Conservation (phyloP, 2,113 vertebrate genomes). For the Larimichthys polyactis region DNA sequence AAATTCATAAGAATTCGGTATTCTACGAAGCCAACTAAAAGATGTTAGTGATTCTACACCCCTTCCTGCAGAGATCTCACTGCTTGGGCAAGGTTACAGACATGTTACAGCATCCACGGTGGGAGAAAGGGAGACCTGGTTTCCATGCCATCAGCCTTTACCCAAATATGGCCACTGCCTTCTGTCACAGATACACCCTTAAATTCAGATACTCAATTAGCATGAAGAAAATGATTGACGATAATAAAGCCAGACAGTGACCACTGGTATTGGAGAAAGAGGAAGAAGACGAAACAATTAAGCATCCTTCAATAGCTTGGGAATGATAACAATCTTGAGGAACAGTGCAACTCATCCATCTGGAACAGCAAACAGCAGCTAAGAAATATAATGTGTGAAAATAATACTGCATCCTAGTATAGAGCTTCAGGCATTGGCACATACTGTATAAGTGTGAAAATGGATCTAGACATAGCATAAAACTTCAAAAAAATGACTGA, state of each 20-base stretch:
- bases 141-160: constrained; percentile 76
- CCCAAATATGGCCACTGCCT: constrained; percentile 56
- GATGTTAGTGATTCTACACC: constrained; percentile 33
- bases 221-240: constrained; percentile 74
- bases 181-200: constrained; percentile 83
- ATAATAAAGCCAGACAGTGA: constrained; percentile 75
- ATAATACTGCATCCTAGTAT: background rate
- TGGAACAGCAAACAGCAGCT: constrained; percentile 14
- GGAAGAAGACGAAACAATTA: background rate
- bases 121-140: constrained; percentile 63
- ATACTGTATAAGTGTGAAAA: constrained; percentile 11
- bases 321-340: constrained; percentile 15
- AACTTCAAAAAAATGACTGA: constrained; percentile 15
- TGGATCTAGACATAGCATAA: constrained; percentile 16
- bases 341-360: constrained; percentile 5
- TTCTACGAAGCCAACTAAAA: constrained; percentile 8
- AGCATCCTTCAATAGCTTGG: background rate
- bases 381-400: constrained; percentile 1
- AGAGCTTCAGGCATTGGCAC: constrained; percentile 15
- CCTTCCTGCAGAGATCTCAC: constrained; percentile 38
- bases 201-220: constrained; percentile 76
- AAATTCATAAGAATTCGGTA: constrained; percentile 14
- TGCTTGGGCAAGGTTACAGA: constrained; percentile 62
- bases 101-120: constrained; percentile 62
- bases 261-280: constrained; percentile 26